These are phyloP conservation scores for Oegoconia quadripuncta DNA, from an alignment of 2,888 invertebrate genomes.

Conservation along the genomic window DNA sequence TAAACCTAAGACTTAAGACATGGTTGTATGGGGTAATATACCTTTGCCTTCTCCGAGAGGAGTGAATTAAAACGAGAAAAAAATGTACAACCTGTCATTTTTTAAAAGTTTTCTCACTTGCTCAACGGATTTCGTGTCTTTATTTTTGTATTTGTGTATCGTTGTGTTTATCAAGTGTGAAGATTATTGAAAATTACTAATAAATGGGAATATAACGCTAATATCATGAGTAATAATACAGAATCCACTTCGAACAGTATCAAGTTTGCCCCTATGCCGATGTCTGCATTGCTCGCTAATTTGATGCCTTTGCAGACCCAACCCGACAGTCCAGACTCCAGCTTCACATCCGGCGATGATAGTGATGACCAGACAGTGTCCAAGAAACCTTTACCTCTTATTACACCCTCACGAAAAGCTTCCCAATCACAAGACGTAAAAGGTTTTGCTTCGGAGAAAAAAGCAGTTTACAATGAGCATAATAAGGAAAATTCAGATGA, in stretches of 20 bases:
- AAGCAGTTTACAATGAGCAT: slow-evolving; percentile 30
- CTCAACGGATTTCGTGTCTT: too few relatives aligned
- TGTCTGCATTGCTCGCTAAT: slow-evolving; percentile 64
- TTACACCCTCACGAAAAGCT: slow-evolving; percentile 42
- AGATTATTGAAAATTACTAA: slow-evolving; percentile 4
- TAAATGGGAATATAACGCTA: slow-evolving; percentile 9
- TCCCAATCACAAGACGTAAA: slow-evolving; percentile 37
- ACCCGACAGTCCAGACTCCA: slow-evolving; percentile 46
- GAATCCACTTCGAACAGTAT: slow-evolving; percentile 63
- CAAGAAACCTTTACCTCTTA: slow-evolving; percentile 34
- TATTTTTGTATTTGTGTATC: neutral
- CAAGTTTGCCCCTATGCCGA: slow-evolving; percentile 69
- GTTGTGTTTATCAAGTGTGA: too few relatives aligned
- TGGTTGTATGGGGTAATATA: too few relatives aligned
- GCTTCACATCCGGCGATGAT: slow-evolving; percentile 52
- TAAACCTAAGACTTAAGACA: too few relatives aligned
- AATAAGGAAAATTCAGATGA: slow-evolving; percentile 53
- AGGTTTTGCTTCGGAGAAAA: slow-evolving; percentile 51
- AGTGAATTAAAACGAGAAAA: too few relatives aligned
- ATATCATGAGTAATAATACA: slow-evolving; percentile 53
- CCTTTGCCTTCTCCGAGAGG: too few relatives aligned
- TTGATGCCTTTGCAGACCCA: slow-evolving; percentile 52
- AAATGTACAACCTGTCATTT: too few relatives aligned
- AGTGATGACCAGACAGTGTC: slow-evolving; percentile 54
- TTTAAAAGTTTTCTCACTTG: too few relatives aligned